Percentiles rank a stretch among this genome's conserved stretches.
Evolutionary conservation across 2,888 invertebrate species (phyloP).

Genomic region (Macrophya annulata): DNA sequence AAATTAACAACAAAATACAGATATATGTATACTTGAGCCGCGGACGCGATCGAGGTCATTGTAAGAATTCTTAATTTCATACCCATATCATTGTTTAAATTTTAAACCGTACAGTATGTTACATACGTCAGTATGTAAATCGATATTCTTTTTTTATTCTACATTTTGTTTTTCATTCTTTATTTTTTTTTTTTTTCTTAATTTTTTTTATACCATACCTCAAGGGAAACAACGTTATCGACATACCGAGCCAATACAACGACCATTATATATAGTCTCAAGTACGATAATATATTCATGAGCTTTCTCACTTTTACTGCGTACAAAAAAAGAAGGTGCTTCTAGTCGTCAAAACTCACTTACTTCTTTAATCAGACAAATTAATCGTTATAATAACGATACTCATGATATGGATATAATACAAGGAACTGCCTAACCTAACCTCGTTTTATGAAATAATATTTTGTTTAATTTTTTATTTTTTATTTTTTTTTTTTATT

Average conservation of each 20-base stretch:
- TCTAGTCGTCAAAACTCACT: neutral
- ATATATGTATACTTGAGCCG: neutral
- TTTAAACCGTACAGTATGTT: neutral
- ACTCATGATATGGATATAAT: neutral
- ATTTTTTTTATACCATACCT: neutral
- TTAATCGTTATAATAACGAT: neutral
- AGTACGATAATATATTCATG: neutral
- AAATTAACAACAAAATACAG: neutral
- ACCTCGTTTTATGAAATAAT: neutral
- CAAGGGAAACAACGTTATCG: neutral
- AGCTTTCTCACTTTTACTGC: no score
- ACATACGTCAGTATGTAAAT: conserved; percentile 19
- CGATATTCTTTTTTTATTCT: neutral
- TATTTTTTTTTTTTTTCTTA: neutral
- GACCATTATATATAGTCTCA: neutral
- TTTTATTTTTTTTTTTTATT: neutral
- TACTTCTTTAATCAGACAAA: neutral
- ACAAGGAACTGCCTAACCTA: no score
- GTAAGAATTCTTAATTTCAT: neutral
- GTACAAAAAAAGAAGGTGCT: neutral
- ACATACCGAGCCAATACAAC: conserved; percentile 2
- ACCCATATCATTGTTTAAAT: neutral
- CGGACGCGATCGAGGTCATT: conserved; percentile 40
- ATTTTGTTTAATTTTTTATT: neutral
- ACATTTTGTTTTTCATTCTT: no score